Base-by-base conservation (phyloP, 2,113 vertebrate species). In the Oncorhynchus clarkii region DNA sequence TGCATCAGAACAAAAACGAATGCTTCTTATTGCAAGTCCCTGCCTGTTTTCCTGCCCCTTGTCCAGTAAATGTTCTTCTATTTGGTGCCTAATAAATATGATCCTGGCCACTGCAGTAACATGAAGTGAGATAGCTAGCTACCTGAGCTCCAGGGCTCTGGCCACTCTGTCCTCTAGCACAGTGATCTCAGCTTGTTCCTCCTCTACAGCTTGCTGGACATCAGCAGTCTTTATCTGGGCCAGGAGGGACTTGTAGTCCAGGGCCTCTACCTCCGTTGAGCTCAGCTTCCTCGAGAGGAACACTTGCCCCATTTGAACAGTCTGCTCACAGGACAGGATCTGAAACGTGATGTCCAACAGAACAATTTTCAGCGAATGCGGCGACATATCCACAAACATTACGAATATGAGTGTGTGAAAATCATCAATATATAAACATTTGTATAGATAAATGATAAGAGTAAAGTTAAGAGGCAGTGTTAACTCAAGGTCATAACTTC, bases 291-390 rank as follows among this genome's bases (percentile, higher is more conserved):
- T 29, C 5, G 11, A 1, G n/a, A 88, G 78, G 31, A 90, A 65
- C 29, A 64, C 39, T 68, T 57, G 77, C 0, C 70, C 31, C 76
- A 82, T 85, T 29, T 71, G 12, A 0, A 66, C n/a, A 13, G 90
- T n/a, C 22, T 82, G 48, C 1, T 88, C 79, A 48, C 76, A 74
- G 14, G 90, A 80, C 0, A 75, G 80, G 4, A 87, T 60, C 88
- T 93, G 79, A 62, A 62, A 49, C 51, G 1, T 54, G 51, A 54
- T 13, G 4, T 5, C 0, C 49, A 60, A 9, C 66, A 39, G 5
- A 73, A 16, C 12, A 34, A 11, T 4, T 26, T 2, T 57, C 20
- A 34, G 12, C 0, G 60, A 64, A 29, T 20, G 67, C 12, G 2
- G 0, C 2, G 49, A 51, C 49, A 51, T 51, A 51, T 51, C 11